Evolutionary conservation across 1,140 invertebrate species (phyloP).

Genomic region (Drosophila rhopaloa): DNA sequence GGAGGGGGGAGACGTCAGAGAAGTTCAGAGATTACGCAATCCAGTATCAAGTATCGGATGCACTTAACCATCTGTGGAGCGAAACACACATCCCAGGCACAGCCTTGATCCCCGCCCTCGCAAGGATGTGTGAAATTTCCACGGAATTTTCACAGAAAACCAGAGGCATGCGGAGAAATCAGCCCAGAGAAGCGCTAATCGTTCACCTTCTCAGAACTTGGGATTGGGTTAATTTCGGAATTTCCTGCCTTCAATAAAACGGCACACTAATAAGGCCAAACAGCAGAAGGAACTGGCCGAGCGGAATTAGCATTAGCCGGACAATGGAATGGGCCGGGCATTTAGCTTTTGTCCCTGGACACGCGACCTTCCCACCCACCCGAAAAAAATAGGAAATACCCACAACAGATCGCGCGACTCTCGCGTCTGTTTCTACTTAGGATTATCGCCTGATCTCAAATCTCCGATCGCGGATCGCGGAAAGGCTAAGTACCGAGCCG

Average conservation of each 20-base stretch:
- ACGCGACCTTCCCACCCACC: conserved; percentile 64
- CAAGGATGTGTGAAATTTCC: conserved; percentile 79
- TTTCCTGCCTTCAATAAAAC: conserved; percentile 69
- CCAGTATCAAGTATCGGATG: conserved; percentile 58
- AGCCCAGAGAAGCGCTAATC: conserved; percentile 53
- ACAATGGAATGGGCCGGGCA: conserved; percentile 64
- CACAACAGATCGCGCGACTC: conserved; percentile 30
- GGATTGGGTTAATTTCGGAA: conserved; percentile 71
- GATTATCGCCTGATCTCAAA: conserved; percentile 13
- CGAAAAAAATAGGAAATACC: conserved; percentile 55
- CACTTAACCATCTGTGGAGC: conserved; percentile 47
- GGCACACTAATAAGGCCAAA: conserved; percentile 76
- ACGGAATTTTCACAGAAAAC: conserved; percentile 71
- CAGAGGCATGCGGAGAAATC: conserved; percentile 19
- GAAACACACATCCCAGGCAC: conserved; percentile 27
- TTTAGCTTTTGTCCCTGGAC: conserved; percentile 72
- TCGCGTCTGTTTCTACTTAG: conserved; percentile 77
- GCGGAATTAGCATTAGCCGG: conserved; percentile 73
- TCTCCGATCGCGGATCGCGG: conserved; percentile 34
- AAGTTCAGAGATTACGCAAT: conserved; percentile 77
- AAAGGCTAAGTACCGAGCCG: conserved; percentile 22
- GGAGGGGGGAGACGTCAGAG: conserved; percentile 4
- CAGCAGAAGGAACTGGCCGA: conserved; percentile 47
- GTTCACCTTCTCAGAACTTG: conserved; percentile 67
- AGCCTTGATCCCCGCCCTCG: conserved; percentile 46